These are phyloP conservation scores for Nymphalis urticae DNA, from an alignment of 2,888 invertebrate species.

Conservation along the genomic window DNA sequence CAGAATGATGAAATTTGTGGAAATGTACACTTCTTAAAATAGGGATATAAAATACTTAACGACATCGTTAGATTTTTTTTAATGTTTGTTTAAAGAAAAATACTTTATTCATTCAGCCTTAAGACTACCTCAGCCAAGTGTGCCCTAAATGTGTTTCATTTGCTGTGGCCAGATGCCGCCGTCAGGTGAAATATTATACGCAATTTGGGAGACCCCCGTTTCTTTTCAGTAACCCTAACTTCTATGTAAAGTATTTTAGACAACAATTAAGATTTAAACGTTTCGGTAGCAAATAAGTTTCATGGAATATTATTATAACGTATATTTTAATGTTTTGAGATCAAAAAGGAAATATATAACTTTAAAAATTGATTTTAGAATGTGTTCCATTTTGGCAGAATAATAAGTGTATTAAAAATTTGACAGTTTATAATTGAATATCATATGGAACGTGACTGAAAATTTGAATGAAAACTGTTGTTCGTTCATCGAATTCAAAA, in stretches of 20 bases:
- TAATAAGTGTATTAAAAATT: not conserved
- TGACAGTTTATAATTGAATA: slow-evolving; percentile 5
- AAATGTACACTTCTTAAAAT: no score
- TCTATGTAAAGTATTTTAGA: slow-evolving; percentile 28
- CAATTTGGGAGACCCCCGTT: slow-evolving; percentile 51
- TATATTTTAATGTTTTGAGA: not conserved
- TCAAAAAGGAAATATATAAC: not conserved
- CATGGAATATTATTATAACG: no score
- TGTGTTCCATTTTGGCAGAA: not conserved
- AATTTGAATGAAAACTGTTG: not conserved
- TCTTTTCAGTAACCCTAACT: slow-evolving; percentile 49
- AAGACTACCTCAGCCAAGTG: slow-evolving; percentile 4
- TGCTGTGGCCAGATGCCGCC: slow-evolving; percentile 56
- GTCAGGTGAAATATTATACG: slow-evolving; percentile 58
- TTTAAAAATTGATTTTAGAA: not conserved
- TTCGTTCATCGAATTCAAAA: slow-evolving; percentile 1
- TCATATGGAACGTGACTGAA: not conserved
- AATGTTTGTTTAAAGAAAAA: not conserved
- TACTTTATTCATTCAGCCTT: not conserved
- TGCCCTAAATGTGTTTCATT: slow-evolving; percentile 48
- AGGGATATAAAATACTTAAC: no score
- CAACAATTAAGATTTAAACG: not conserved
- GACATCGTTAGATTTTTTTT: not conserved
- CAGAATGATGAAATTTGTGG: no score
- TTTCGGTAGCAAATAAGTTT: not conserved